Conservation (phyloP, 2,888 invertebrate genomes). For the Hermodice carunculata region DNA sequence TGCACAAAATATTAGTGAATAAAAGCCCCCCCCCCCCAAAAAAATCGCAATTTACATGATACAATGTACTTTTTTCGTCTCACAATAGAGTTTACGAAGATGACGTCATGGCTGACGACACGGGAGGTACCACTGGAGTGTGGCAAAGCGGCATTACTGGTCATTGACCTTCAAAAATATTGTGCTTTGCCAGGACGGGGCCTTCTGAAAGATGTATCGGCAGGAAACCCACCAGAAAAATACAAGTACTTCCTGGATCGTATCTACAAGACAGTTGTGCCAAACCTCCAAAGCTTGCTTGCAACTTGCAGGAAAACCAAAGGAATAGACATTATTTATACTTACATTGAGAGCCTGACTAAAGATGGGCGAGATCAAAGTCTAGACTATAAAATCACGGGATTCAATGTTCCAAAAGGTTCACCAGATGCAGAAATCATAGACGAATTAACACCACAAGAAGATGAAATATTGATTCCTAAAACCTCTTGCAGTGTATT, state of each 20-base stretch:
- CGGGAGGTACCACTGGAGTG: conserved; percentile 6
- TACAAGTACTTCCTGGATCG: conserved; percentile 19
- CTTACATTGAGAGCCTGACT: conserved; percentile 28
- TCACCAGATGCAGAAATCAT: conserved; percentile 13
- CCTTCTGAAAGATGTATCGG: background rate
- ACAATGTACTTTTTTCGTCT: too few relatives aligned
- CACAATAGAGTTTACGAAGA: too few relatives aligned
- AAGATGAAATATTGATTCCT: conserved; percentile 31
- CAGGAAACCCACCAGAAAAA: conserved; percentile 7
- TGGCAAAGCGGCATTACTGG: conserved; percentile 15
- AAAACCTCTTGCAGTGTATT: conserved; percentile 35
- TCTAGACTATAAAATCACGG: conserved; percentile 29
- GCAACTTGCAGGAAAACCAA: conserved; percentile 11
- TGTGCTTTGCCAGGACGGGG: conserved; percentile 22
- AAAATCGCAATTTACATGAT: too few relatives aligned
- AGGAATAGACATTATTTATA: conserved; percentile 8
- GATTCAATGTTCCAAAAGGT: conserved; percentile 29
- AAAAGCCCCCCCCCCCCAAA: too few relatives aligned
- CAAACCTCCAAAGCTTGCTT: conserved; percentile 16
- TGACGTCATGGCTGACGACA: too few relatives aligned
- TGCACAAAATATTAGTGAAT: too few relatives aligned
- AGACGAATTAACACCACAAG: conserved; percentile 10
- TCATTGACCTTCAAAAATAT: conserved; percentile 31
- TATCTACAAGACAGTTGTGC: conserved; percentile 7
- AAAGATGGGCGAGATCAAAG: conserved; percentile 31